phyloP scores from a whole-genome alignment of 2,888 invertebrate genomes.

The Microctonus hyperodae region DNA sequence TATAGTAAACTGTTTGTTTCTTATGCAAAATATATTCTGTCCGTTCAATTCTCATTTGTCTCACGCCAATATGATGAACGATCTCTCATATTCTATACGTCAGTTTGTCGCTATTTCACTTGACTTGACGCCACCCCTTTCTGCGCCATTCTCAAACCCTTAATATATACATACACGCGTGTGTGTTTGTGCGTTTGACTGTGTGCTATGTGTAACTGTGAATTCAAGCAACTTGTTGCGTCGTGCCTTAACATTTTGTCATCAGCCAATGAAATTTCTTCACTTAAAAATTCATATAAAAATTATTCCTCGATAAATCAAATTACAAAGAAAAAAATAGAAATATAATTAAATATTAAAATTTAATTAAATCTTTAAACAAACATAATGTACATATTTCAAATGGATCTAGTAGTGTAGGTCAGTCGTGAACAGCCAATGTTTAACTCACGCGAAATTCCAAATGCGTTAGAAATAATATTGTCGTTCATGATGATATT shows the following conservation, averaged over 20 bases:
- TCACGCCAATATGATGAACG: constrained; percentile 39
- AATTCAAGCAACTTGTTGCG: constrained; percentile 55
- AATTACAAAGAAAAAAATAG: too few species aligned
- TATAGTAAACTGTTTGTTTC: constrained; percentile 26
- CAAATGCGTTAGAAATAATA: not conserved
- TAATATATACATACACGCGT: constrained; percentile 19
- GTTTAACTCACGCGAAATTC: not conserved
- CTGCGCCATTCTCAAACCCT: constrained; percentile 27
- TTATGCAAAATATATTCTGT: constrained; percentile 32
- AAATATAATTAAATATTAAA: not conserved
- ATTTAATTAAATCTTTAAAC: not conserved
- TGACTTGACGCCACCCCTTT: constrained; percentile 27
- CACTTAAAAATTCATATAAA: not conserved
- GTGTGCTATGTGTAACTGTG: constrained; percentile 37
- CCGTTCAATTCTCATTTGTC: constrained; percentile 24
- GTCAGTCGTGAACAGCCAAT: not conserved
- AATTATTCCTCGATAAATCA: too few species aligned
- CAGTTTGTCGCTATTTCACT: constrained; percentile 32
- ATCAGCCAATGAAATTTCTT: not conserved
- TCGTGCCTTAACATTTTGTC: constrained; percentile 33
- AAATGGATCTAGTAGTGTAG: not conserved
- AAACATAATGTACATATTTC: not conserved
- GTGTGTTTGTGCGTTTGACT: constrained; percentile 1
- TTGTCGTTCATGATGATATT: not conserved
- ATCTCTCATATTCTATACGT: too few species aligned